Evolutionary conservation across 1,140 invertebrate genomes (phyloP), one percentile per base, ranked within the genome.

Genomic region (Temnothorax curvispinosus): DNA sequence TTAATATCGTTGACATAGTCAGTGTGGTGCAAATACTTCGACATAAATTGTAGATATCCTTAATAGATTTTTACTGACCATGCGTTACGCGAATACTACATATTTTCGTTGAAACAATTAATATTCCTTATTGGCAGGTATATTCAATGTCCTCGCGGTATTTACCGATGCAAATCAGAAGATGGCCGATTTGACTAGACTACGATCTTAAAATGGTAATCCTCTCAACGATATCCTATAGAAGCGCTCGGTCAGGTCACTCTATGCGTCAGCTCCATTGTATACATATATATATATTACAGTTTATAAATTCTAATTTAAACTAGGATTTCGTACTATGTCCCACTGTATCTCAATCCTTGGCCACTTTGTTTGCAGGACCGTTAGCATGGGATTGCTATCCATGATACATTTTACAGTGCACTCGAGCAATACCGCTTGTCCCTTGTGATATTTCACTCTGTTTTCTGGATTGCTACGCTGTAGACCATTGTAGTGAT

Each of bases 281-380:
- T 80, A 38, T 80, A 21, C 27, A 44, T 74, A 74, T 84, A 44
- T 74, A 74, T 84, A 75, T 85, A 76, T 77, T 78, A 85, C 74
- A 85, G 62, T 77, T 85, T 78, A 21, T 85, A 81, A 86, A 56
- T 81, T 84, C 96, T 95, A 98, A 96, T 98, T 98, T 90, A 98
- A 96, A 91, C 97, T 98, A 50, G 98, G 98, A 87, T 97, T 97
- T 76, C 96, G 96, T 88, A 96, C 96, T 77, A 96, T 96, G 85
- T 97, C 96, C 98, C 98, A 98, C 85, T 97, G 97, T 71, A 98
- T 96, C 94, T 98, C 98, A 93, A 98, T 98, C 91, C 97, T 98
- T 87, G 97, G 97, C 98, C 98, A 99, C 95, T 99, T 99, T 65
- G 98, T 99, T 95, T 99, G 98, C 86, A 99, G 95, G 92, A 98